Base-by-base conservation (phyloP, 2,113 vertebrate species). In the Aramus guarauna region DNA sequence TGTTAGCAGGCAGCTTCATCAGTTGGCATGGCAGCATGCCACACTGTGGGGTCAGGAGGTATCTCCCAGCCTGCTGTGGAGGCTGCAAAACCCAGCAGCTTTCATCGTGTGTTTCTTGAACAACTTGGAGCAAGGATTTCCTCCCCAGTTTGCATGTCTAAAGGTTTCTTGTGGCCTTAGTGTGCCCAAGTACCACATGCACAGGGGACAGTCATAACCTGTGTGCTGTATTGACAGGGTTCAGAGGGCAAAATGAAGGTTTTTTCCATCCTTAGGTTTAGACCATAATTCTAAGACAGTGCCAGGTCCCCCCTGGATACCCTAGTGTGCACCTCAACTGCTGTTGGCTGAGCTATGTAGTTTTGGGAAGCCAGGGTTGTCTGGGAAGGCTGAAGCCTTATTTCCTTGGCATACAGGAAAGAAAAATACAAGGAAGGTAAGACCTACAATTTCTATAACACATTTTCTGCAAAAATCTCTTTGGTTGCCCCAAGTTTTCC, bases 131-230 rank as follows among this genome's bases (percentile, higher is more conserved):
- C 5, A 34, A 82, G 22, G 4, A 32, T n/a, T 47, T 6, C 6
- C 37, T 16, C 24, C 2, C 2, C 2, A 32, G 27, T 15, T 26
- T 60, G 32, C 20, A 34, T 1, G 13, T 4, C 43, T 39, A 21
- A 47, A 56, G 45, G 20, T 24, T 58, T 67, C 37, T 22, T 55
- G 52, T 23, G 43, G 60, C 23, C 13, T 15, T 22, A 5, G 12
- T 24, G 4, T 18, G 9, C 9, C 56, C 26, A n/a, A n/a, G 39
- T 15, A 37, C 12, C 43, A 37, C 1, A 37, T 2, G 8, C 20
- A 15, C 2, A 9, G 1, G 15, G 27, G 36, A 34, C 32, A 72
- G 14, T 0, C 2, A 37, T 0, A 37, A 52, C 15, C 32, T 11
- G 15, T 6, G 29, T 47, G 32, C 1, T 36, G 17, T 4, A 50